Base-by-base conservation (phyloP, 2,113 vertebrate genomes). In the Leuciscus idus region DNA sequence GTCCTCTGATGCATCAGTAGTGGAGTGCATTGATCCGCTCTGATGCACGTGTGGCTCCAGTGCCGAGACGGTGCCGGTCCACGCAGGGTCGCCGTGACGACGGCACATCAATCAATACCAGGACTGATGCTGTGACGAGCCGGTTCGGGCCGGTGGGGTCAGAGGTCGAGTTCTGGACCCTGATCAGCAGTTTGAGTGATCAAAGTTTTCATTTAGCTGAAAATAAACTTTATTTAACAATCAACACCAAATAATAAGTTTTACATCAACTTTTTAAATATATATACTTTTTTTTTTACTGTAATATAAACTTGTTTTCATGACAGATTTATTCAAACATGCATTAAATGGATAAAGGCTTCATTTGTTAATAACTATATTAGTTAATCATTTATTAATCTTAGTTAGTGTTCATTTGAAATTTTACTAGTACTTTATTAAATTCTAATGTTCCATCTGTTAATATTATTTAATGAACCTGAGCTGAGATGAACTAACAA, bases 131-230 rank as follows among this genome's bases (percentile, higher is more conserved):
- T 8, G 15, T 6, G 46, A 77, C 10, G 19, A 59, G 26, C 26
- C 8, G 30, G 30, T 15, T 1, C 48, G 8, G 46, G 50, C 76
- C 76, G 17, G 50, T 28, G 6, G n/a, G 73, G 73, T 50, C 73
- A 76, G n/a, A 50, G 73, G 46, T 79, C 76, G 8, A 8, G 17
- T 21, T 70, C 66, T 70, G 66, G 66, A 70, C 66, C 64, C 30
- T 70, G 66, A 36, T 21, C 30, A 21, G 15, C 17, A 55, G 52
- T 55, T 0, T 55, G 30, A 10, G 17, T 3, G 19, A 57, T 23
- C 19, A 15, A 50, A 62, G 61, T 28, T 62, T 62, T 11, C 8
- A n/a, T 62, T 59, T 62, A 28, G 61, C 21, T 5, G n/a, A 62
- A 62, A 62, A 62, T 15, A 28, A 11, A 39, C 36, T 39, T 39